Base-by-base conservation (phyloP, 2,113 vertebrate species). In the Equus przewalskii region DNA sequence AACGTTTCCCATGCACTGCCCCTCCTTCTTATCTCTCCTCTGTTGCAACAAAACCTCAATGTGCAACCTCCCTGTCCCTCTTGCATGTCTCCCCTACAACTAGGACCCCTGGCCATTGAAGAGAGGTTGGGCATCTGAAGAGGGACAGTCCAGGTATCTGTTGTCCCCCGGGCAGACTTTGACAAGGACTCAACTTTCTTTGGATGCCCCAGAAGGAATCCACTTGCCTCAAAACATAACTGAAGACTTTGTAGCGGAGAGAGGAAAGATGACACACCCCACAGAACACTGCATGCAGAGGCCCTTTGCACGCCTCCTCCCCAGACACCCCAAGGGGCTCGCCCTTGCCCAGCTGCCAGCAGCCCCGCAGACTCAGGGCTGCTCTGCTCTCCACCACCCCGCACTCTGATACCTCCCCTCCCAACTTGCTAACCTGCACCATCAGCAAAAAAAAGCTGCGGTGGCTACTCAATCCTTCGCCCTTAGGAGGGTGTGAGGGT, bases 221-320 rank as follows among this genome's bases (percentile, higher is more conserved):
- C 0, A 11, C 19, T 64, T 18, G 60, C 10, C 2, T 60, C 84
- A 36, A 73, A 69, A 11, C 24, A 67, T 56, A 19, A 30, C 13
- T 36, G 75, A 65, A 75, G 41, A 56, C 54, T 89, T 89, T 36
- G 46, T 10, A 80, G 41, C 24, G 28, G 41, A 91, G 54, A 86
- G 5, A 85, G 30, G 79, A 78, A 51, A 70, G 26, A 84, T 30
- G 1, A 10, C 0, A 6, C 64, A 11, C 73, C 21, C 46, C 14
- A 10, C 6, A 0, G 64, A 84, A 30, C 13, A 11, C 26, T 44
- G 16, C 5, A 0, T 62, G 24, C 24, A 79, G 56, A 33, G 3
- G 16, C 46, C 10, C 36, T n/a, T 30, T 3, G 14, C 28, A 36
- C 0, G 0, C 28, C 16, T 80, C 22, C 64, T 85, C 4, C 30